Base-by-base conservation (phyloP, 2,888 invertebrate species). In the Boloria euphrosyne region DNA sequence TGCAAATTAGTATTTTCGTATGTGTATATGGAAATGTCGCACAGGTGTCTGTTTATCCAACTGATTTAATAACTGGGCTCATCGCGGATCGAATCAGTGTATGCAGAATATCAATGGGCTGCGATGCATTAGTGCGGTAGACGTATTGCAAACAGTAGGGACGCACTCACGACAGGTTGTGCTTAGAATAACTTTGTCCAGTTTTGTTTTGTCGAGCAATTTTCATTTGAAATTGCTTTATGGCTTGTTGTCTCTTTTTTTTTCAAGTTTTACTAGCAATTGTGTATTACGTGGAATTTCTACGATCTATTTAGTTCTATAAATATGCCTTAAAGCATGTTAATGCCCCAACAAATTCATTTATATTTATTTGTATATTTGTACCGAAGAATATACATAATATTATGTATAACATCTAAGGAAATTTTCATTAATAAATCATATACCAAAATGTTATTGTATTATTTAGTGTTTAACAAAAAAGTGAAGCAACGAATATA, bases 41-140 rank as follows among this genome's bases (percentile, higher is more conserved):
- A 77, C 82, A 84, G 75, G 87, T 85, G 86, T 84, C 80, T 79
- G 86, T 89, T 89, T 86, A 85, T 82, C 79, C 83, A 81, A 82
- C 83, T 86, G 89, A 90, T 91, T 90, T 87, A 89, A 90, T 90
- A 89, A 89, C 87, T 82, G 81, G 75, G 82, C 83, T 87, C 85
- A 87, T 85, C 82, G 80, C 77, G 82, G 78, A 83, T 84, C 81
- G 80, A 82, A 85, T 83, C 83, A 79, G 78, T 81, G 86, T 83
- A 78, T 78, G 79, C 78, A 76, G 87, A 89, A 89, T 89, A 88
- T 84, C 86, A 87, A 89, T 89, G 83, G 77, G 74, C 77, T 76
- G 80, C 83, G 79, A 78, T 78, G 83, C 85, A 89, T 89, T 90
- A 89, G 84, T 81, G 82, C 77, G 80, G 86, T 87, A 89, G 86